Evolutionary conservation across 2,113 vertebrate species (phyloP).

Genomic region (Asarcornis scutulata): DNA sequence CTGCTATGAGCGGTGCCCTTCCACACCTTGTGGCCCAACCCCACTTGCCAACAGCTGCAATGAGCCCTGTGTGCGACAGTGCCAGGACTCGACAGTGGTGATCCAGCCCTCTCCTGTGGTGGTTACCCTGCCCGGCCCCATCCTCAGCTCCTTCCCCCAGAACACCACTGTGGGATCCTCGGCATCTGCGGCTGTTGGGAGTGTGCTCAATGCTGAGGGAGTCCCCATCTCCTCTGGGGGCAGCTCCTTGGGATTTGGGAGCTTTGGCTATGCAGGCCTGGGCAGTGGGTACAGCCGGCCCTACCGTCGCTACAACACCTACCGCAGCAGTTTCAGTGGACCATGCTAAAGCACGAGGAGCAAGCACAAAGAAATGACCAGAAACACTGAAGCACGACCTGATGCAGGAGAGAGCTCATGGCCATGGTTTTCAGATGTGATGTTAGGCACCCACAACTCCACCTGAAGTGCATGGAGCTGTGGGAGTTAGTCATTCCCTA

Average conservation of each 20-base stretch:
- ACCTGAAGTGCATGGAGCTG: not conserved
- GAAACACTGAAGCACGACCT: accelerated
- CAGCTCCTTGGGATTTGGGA: not conserved
- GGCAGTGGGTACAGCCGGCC: not conserved
- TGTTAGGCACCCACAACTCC: not conserved
- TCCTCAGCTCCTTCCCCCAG: conserved; percentile 38
- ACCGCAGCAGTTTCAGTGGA: not conserved
- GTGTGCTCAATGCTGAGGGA: accelerated
- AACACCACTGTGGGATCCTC: not conserved
- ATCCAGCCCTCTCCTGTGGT: not conserved
- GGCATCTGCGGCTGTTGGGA: not conserved
- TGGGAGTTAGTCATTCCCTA: not conserved
- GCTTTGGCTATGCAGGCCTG: not conserved
- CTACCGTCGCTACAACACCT: not conserved
- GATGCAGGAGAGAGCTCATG: not conserved
- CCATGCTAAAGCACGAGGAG: not conserved
- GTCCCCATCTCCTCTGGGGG: not conserved
- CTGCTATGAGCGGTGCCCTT: not conserved
- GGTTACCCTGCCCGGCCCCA: conserved; percentile 21
- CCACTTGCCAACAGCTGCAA: not conserved
- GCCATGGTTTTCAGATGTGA: not conserved
- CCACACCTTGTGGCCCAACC: not conserved
- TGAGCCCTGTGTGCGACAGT: not conserved
- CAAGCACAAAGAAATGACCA: not conserved
- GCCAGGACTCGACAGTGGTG: not conserved